Conservation (phyloP, 2,797 vertebrate genomes). For the Premnoplex brunnescens region DNA sequence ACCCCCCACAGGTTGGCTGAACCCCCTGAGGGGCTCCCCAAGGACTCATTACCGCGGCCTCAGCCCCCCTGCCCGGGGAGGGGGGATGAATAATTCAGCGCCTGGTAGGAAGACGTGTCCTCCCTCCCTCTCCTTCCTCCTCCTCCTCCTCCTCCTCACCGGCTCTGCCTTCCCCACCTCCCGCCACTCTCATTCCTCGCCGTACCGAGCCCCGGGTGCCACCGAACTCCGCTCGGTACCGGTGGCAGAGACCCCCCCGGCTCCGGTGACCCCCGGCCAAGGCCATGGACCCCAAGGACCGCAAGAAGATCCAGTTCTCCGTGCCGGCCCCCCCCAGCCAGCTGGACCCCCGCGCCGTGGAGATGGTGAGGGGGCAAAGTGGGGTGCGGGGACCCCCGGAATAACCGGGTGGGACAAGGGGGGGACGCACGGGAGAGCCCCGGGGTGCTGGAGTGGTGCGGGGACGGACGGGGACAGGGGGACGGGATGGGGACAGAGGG, state of each 20-base stretch:
- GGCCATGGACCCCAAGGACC: conserved; percentile 87
- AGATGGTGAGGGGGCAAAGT: conserved; percentile 86
- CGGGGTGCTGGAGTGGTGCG: background rate
- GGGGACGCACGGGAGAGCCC: background rate
- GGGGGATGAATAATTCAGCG: conserved; percentile 74
- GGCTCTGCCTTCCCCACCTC: conserved; percentile 69
- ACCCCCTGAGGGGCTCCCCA: conserved; percentile 24
- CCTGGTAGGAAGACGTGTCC: conserved; percentile 61
- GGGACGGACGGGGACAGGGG: background rate
- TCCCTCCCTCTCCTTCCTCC: conserved; percentile 60
- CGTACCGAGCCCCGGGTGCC: conserved; percentile 32
- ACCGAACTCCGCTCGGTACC: conserved; percentile 20
- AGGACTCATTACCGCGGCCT: conserved; percentile 39
- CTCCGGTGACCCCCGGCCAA: background rate
- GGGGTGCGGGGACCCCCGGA: background rate
- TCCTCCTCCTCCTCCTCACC: conserved; percentile 67
- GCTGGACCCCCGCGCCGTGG: conserved; percentile 93
- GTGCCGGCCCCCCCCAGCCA: conserved; percentile 86
- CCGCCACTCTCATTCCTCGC: conserved; percentile 31
- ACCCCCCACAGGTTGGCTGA: background rate
- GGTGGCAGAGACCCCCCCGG: background rate
- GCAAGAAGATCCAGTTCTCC: conserved; percentile 94
- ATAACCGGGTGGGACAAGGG: background rate
- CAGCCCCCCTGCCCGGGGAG: conserved; percentile 48
- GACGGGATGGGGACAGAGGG: background rate